Percentiles rank a stretch among this genome's conserved stretches.
Conservation (phyloP, 2,113 vertebrate genomes). For the Leptocoma aspasia region DNA sequence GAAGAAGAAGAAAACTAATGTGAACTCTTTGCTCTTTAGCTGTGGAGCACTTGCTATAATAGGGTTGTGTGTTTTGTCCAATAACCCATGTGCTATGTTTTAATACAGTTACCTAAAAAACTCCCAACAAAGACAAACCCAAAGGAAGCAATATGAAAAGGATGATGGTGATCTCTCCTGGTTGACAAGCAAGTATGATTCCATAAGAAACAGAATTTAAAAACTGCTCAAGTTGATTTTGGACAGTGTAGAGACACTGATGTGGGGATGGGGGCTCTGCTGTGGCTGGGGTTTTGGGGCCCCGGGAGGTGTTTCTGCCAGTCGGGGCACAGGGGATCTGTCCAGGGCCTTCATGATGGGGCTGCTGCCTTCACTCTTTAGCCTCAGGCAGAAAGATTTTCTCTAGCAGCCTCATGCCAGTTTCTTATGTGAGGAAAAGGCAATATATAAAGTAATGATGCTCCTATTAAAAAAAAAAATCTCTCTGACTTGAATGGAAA, state of each 20-base stretch:
- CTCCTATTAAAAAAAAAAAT: not conserved
- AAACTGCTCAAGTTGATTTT: not conserved
- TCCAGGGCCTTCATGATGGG: not conserved
- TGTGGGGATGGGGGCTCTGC: not conserved
- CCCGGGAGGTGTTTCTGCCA: accelerated
- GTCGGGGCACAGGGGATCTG: accelerated
- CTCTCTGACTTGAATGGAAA: not conserved
- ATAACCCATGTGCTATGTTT: not conserved
- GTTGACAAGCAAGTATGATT: not conserved
- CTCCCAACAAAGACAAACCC: not conserved
- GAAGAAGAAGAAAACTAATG: not conserved
- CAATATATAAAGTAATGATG: not conserved
- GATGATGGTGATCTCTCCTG: not conserved
- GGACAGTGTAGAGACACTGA: not conserved
- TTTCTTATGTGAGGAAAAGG: not conserved
- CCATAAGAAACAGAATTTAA: not conserved
- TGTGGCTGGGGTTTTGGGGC: not conserved
- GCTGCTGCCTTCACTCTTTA: not conserved
- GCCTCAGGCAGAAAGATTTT: not conserved
- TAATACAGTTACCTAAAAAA: not conserved
- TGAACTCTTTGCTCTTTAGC: not conserved
- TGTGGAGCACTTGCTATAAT: not conserved
- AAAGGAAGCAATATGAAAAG: not conserved
- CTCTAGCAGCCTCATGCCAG: not conserved
- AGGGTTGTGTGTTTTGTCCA: not conserved